These are phyloP conservation scores for Herpetotheres cachinnans DNA, from an alignment of 2,113 vertebrate genomes.

Conservation along the genomic window DNA sequence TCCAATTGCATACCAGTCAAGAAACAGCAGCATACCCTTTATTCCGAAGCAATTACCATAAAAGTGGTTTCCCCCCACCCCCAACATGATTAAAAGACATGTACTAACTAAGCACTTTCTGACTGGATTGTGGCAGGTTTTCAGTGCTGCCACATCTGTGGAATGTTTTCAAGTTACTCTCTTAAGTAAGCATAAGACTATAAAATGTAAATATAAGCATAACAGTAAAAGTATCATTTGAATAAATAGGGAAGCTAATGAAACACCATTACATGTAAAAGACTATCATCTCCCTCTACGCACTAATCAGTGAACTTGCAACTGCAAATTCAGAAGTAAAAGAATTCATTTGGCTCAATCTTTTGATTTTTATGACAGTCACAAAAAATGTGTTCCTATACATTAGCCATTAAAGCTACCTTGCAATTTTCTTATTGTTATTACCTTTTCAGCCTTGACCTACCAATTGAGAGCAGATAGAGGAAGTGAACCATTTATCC, in stretches of 20 bases:
- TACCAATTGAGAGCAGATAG: background rate
- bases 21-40: background rate
- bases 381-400: background rate
- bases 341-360: background rate
- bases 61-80: background rate
- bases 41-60: background rate
- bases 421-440: background rate
- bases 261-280: slow-evolving; percentile 35
- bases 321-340: background rate
- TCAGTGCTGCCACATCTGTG: slow-evolving; percentile 30
- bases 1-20: background rate
- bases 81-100: slow-evolving; percentile 25
- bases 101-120: slow-evolving; percentile 26
- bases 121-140: slow-evolving; percentile 24
- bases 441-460: background rate
- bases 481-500: background rate
- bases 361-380: background rate
- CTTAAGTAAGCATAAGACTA: slow-evolving; percentile 55
- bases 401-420: background rate
- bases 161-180: slow-evolving; percentile 46
- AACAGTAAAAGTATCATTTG: slow-evolving; percentile 54
- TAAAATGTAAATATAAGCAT: slow-evolving; percentile 58
- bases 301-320: background rate
- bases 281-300: background rate
- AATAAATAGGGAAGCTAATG: slow-evolving; percentile 51